Conservation (phyloP, 2,888 invertebrate genomes). For the Eumacrocentrus americanus region DNA sequence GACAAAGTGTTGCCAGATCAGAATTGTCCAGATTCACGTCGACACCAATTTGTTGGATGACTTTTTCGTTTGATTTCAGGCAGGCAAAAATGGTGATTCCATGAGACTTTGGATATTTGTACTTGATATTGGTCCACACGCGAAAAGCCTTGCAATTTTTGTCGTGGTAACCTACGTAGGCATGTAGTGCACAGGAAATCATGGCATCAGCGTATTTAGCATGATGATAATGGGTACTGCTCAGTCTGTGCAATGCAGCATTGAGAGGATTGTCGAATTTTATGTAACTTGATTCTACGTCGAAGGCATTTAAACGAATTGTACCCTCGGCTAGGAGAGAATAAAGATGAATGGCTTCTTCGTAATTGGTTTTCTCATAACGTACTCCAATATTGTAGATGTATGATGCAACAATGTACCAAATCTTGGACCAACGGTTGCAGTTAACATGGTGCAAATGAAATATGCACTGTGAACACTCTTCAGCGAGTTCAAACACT, state of each 20-base stretch:
- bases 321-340: slow-evolving; percentile 41
- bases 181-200: slow-evolving; percentile 46
- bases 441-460: slow-evolving; percentile 41
- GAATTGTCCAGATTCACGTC: slow-evolving; percentile 38
- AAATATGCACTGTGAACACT: slow-evolving; percentile 33
- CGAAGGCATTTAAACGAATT: slow-evolving; percentile 40
- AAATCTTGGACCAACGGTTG: slow-evolving; percentile 42
- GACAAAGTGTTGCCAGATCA: slow-evolving; percentile 44
- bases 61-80: slow-evolving; percentile 39
- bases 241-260: slow-evolving; percentile 41
- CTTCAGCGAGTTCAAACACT: slow-evolving; percentile 33
- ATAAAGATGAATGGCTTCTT: slow-evolving; percentile 38
- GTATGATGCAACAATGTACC: slow-evolving; percentile 41
- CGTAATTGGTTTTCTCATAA: slow-evolving; percentile 37
- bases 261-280: slow-evolving; percentile 35
- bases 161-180: slow-evolving; percentile 43
- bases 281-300: slow-evolving; percentile 31
- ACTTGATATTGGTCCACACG: slow-evolving; percentile 51
- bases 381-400: slow-evolving; percentile 47
- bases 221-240: slow-evolving; percentile 38
- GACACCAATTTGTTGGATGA: slow-evolving; percentile 43
- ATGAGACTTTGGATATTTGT: slow-evolving; percentile 27
- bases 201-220: slow-evolving; percentile 48
- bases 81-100: slow-evolving; percentile 41
- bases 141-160: slow-evolving; percentile 47